Evolutionary conservation across 2,113 vertebrate genomes (phyloP).

Genomic region (Eptatretus burgeri): DNA sequence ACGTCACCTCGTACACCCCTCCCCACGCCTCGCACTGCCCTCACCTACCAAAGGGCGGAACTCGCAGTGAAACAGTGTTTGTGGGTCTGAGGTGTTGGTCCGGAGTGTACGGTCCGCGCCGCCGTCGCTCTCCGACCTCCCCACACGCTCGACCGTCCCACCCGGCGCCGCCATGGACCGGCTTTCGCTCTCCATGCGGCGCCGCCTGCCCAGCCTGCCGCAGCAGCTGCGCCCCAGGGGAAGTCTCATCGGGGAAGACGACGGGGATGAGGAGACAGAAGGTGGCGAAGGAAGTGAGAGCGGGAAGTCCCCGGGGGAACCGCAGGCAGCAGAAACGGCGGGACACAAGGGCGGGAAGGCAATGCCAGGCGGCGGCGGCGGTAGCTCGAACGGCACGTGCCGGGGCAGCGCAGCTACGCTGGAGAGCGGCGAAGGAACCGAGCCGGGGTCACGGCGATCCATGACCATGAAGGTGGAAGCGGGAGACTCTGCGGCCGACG

Average conservation of each 20-base stretch:
- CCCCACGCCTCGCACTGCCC: neutral
- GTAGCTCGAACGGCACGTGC: neutral
- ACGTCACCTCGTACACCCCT: no score
- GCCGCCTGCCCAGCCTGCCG: slow-evolving; percentile 93
- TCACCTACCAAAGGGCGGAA: neutral
- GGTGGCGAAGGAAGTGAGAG: slow-evolving; percentile 28
- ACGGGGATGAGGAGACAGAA: slow-evolving; percentile 36
- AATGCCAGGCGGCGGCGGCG: neutral
- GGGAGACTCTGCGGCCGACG: slow-evolving; percentile 27
- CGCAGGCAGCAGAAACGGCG: neutral
- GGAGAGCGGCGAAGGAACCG: neutral
- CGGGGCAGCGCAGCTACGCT: neutral
- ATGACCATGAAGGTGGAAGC: slow-evolving; percentile 33
- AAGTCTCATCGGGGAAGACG: slow-evolving; percentile 42
- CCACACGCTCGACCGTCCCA: no score
- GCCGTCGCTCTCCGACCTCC: no score
- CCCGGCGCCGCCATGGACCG: slow-evolving; percentile 38
- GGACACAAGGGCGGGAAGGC: neutral
- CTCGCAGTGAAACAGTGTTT: slow-evolving; percentile 25
- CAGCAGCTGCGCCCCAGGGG: slow-evolving; percentile 67
- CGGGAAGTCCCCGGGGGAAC: slow-evolving; percentile 11
- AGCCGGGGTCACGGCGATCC: neutral
- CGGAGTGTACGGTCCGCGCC: no score
- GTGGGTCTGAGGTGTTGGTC: slow-evolving; percentile 23
- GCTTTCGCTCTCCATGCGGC: slow-evolving; percentile 83